These are phyloP conservation scores for Columba janthina DNA, from an alignment of 2,113 vertebrate genomes.

Conservation along the genomic window DNA sequence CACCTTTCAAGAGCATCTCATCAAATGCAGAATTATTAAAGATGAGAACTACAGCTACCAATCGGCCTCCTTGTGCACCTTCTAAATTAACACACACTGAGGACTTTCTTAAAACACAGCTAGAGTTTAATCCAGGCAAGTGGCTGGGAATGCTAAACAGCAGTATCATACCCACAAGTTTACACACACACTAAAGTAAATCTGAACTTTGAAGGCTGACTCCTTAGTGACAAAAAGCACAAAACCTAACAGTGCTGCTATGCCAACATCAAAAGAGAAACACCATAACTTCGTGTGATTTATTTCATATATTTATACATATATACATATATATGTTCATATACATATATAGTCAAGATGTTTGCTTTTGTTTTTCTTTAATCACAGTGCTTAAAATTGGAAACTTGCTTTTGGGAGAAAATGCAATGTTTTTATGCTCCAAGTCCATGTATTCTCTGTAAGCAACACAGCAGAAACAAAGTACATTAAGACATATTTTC, in stretches of 20 bases:
- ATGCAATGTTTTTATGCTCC: neutral
- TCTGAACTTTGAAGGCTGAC: neutral
- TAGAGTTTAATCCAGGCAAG: neutral
- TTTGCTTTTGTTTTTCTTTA: neutral
- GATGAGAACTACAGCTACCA: neutral
- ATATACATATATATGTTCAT: too few species aligned
- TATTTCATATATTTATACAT: too few species aligned
- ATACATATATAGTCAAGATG: too few species aligned
- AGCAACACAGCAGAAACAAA: neutral
- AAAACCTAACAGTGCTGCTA: neutral
- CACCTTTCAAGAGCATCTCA: neutral
- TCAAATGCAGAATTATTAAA: neutral
- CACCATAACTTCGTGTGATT: neutral
- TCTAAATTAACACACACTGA: neutral
- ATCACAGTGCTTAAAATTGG: accelerated
- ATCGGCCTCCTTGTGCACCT: neutral
- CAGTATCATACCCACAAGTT: neutral
- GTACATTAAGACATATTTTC: neutral
- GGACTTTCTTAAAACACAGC: neutral
- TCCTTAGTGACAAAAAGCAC: neutral
- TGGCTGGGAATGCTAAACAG: neutral
- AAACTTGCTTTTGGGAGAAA: neutral
- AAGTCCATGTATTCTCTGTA: accelerated
- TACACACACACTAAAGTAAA: neutral
- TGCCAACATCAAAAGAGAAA: neutral